Conservation (phyloP, 2,113 vertebrate genomes). For the Corydoras sp. region DNA sequence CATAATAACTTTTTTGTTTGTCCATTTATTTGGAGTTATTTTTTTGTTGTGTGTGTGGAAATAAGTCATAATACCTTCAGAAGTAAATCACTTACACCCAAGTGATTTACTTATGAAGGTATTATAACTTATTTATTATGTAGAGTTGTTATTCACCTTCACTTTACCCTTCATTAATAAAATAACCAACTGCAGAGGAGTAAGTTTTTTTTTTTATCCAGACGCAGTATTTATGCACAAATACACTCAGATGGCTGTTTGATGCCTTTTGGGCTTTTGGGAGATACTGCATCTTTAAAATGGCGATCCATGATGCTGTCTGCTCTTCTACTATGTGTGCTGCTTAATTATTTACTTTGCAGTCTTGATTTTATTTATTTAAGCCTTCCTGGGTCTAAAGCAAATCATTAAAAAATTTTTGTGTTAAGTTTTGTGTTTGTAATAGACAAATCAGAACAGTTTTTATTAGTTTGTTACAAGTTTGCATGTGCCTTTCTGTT, state of each 20-base stretch:
- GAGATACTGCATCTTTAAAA: slow-evolving; percentile 83
- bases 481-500: no score
- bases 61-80: not conserved
- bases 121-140: no score
- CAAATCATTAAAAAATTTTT: slow-evolving; percentile 1
- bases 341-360: slow-evolving; percentile 43
- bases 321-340: slow-evolving; percentile 53
- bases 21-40: not conserved
- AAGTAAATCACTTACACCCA: no score
- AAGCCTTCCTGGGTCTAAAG: no score
- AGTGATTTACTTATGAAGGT: not conserved
- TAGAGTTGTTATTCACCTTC: no score
- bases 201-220: no score
- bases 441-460: no score
- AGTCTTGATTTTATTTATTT: slow-evolving; percentile 22
- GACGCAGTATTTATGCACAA: not conserved
- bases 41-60: slow-evolving; percentile 3
- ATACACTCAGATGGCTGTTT: not conserved
- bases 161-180: no score
- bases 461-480: no score
- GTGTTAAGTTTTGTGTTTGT: slow-evolving; percentile 17
- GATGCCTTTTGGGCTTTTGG: slow-evolving; percentile 29
- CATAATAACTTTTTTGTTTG: no score
- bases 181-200: no score
- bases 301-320: slow-evolving; percentile 59